Conservation (phyloP, 2,113 vertebrate genomes). For the Burhinus oedicnemus region DNA sequence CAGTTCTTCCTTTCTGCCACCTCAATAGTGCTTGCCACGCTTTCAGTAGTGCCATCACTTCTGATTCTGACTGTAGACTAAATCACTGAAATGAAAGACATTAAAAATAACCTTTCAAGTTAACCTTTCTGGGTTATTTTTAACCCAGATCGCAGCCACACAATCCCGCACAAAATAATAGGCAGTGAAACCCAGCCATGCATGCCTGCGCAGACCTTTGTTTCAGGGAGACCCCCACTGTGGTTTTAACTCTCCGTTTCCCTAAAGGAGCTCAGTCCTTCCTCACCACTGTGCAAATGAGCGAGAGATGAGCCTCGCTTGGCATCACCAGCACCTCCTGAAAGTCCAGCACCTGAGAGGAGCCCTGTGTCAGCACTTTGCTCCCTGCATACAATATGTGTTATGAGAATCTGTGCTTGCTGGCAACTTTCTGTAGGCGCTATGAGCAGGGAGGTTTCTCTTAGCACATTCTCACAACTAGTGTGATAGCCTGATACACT, state of each 20-base stretch:
- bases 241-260: background rate
- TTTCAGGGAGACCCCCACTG: background rate
- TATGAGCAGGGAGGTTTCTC: background rate
- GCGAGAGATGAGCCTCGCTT: too few species aligned
- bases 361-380: accelerated
- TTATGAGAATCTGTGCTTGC: accelerated
- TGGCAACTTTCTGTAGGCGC: background rate
- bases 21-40: background rate
- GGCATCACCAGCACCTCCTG: background rate
- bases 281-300: accelerated
- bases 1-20: background rate
- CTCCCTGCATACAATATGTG: accelerated
- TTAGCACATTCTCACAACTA: accelerated
- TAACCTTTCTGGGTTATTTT: constrained; percentile 50
- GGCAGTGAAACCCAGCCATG: background rate
- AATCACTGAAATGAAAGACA: background rate
- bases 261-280: background rate
- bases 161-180: background rate
- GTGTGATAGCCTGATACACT: accelerated
- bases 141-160: background rate
- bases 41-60: background rate
- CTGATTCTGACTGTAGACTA: background rate
- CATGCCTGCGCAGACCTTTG: constrained; percentile 43
- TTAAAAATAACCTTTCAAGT: background rate
- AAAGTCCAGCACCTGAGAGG: background rate